These are phyloP conservation scores for Nematostella vectensis DNA, from an alignment of 92 coral and sea anemone species.

Conservation along the genomic window DNA sequence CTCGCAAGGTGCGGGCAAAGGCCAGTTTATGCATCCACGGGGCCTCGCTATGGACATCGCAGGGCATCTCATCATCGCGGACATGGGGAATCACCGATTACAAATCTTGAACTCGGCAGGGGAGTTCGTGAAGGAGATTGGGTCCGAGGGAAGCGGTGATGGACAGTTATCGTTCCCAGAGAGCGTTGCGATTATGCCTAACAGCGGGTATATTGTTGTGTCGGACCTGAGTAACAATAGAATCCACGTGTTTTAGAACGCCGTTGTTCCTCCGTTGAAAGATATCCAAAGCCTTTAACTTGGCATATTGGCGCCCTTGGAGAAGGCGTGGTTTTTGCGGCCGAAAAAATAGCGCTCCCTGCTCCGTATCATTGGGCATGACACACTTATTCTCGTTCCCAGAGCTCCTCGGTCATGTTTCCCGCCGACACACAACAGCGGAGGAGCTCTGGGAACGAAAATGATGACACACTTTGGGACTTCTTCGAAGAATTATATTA, in stretches of 20 bases:
- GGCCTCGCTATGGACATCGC: conserved; percentile 94
- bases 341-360: no score
- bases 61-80: conserved; percentile 85
- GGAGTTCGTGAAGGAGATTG: conserved; percentile 81
- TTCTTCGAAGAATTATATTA: no score
- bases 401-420: no score
- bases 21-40: conserved; percentile 92
- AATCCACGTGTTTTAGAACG: conserved; percentile 67
- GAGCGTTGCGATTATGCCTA: conserved; percentile 98
- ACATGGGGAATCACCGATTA: conserved; percentile 96
- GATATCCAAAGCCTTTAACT: no score
- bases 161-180: conserved; percentile 99
- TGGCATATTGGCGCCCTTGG: no score
- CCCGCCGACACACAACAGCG: no score
- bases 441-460: no score
- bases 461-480: no score
- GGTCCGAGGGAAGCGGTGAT: conserved; percentile 96
- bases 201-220: conserved; percentile 96
- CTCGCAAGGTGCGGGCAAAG: conserved; percentile 68
- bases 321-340: no score
- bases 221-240: conserved; percentile 96
- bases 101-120: conserved; percentile 87
- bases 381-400: no score
- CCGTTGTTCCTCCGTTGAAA: no score
- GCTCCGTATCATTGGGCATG: no score